A percentile compares a stretch with the other conserved stretches of the same genome.
Evolutionary conservation across 2,797 vertebrate species (phyloP).

Genomic region (Apogon talboti): DNA sequence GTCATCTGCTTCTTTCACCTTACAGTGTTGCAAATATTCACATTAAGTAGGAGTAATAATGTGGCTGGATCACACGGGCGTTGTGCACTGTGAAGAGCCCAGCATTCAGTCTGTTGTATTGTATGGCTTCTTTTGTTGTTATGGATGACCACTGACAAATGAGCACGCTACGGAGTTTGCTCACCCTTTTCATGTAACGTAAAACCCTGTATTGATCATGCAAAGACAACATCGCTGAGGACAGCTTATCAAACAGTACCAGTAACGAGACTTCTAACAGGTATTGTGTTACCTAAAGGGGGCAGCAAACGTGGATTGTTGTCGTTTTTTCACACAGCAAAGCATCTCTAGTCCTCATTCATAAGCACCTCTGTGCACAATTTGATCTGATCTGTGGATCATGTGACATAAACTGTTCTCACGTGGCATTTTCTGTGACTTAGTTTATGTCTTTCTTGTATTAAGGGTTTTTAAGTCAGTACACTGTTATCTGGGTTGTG

Average conservation of each 20-base stretch:
- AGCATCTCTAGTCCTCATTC: conserved; percentile 72
- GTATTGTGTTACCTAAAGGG: conserved; percentile 71
- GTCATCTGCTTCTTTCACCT: conserved; percentile 71
- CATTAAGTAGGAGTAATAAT: conserved; percentile 50
- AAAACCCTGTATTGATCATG: conserved; percentile 65
- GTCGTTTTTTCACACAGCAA: conserved; percentile 53
- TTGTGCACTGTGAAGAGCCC: conserved; percentile 52
- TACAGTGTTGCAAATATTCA: conserved; percentile 52
- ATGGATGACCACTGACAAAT: conserved; percentile 70
- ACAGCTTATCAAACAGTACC: conserved; percentile 57
- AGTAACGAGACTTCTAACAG: conserved; percentile 45
- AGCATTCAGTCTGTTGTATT: conserved; percentile 64
- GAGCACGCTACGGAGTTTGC: conserved; percentile 74
- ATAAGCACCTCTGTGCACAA: conserved; percentile 53
- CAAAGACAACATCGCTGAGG: conserved; percentile 58
- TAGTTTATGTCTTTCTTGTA: conserved; percentile 54
- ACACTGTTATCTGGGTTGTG: conserved; percentile 51
- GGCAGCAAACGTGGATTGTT: conserved; percentile 72
- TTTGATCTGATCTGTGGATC: conserved; percentile 45
- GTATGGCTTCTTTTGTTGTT: conserved; percentile 73
- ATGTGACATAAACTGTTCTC: conserved; percentile 56
- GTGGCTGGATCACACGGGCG: conserved; percentile 57
- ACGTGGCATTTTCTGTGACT: conserved; percentile 40
- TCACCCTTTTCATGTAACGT: conserved; percentile 76
- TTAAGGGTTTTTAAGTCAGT: conserved; percentile 44